Percentiles rank a stretch among this genome's conserved stretches.
These are phyloP conservation scores for Melozone crissalis DNA, from an alignment of 2,113 vertebrate species.

Conservation along the genomic window DNA sequence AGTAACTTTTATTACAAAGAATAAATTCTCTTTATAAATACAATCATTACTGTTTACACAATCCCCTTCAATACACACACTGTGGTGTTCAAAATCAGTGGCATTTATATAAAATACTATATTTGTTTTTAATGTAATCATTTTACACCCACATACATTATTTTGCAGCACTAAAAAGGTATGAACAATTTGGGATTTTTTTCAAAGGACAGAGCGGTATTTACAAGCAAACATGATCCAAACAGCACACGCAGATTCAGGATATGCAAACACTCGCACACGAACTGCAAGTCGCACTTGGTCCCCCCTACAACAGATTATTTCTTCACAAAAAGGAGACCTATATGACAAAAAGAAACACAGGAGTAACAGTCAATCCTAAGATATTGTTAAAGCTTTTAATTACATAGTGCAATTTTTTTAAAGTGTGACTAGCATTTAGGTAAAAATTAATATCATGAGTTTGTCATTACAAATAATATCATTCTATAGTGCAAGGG, in stretches of 20 bases:
- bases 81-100: not conserved
- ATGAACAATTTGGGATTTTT: not conserved
- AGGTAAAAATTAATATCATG: not conserved
- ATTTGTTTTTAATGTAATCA: not conserved
- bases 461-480: not conserved
- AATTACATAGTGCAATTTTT: not conserved
- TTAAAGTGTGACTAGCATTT: not conserved
- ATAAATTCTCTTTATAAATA: constrained; percentile 70
- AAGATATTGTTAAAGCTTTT: not conserved
- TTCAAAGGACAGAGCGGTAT: constrained; percentile 92
- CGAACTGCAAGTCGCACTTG: constrained; percentile 92
- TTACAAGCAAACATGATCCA: constrained; percentile 99
- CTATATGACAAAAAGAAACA: constrained; percentile 68
- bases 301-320: constrained; percentile 93
- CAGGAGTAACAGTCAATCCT: not conserved
- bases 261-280: constrained; percentile 89
- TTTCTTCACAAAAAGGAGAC: constrained; percentile 94
- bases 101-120: constrained; percentile 34
- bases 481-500: not conserved
- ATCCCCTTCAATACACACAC: constrained; percentile 38
- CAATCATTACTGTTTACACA: constrained; percentile 43
- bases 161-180: constrained; percentile 2
- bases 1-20: constrained; percentile 73
- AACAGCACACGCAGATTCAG: constrained; percentile 91
- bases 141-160: not conserved